Evolutionary conservation across 2,888 invertebrate species (phyloP).

Genomic region (Latrodectus elegans): DNA sequence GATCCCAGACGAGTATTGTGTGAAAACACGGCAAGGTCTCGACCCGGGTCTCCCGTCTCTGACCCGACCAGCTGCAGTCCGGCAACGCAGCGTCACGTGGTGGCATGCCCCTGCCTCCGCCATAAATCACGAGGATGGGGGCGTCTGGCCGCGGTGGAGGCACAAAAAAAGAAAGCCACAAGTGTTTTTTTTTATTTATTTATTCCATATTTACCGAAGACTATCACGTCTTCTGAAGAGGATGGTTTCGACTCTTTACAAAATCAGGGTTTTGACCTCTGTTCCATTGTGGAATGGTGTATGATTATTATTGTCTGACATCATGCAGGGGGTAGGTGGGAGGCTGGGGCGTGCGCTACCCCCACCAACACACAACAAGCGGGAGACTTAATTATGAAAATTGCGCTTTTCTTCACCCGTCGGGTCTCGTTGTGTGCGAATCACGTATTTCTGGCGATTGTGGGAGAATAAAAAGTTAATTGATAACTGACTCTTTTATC

Average conservation of each 20-base stretch:
- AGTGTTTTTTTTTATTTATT: constrained; percentile 15
- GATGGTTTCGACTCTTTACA: constrained; percentile 14
- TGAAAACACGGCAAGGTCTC: constrained; percentile 42
- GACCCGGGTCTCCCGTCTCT: constrained; percentile 32
- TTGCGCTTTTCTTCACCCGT: constrained; percentile 1
- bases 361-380: neutral
- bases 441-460: constrained; percentile 57
- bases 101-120: constrained; percentile 29
- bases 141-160: neutral
- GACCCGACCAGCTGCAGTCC: constrained; percentile 32
- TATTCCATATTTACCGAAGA: constrained; percentile 49
- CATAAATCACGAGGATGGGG: constrained; percentile 49
- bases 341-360: neutral
- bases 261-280: constrained; percentile 61
- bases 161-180: neutral
- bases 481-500: neutral
- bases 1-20: constrained; percentile 37
- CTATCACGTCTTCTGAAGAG: constrained; percentile 32
- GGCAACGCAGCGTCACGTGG: constrained; percentile 35
- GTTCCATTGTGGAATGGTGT: constrained; percentile 41
- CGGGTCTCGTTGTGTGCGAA: constrained; percentile 26
- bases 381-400: constrained; percentile 62
- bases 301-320: constrained; percentile 62
- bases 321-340: constrained; percentile 9
- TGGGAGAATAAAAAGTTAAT: constrained; percentile 11